Base-by-base conservation (phyloP, 2,888 invertebrate genomes). In the Eupithecia centaureata region DNA sequence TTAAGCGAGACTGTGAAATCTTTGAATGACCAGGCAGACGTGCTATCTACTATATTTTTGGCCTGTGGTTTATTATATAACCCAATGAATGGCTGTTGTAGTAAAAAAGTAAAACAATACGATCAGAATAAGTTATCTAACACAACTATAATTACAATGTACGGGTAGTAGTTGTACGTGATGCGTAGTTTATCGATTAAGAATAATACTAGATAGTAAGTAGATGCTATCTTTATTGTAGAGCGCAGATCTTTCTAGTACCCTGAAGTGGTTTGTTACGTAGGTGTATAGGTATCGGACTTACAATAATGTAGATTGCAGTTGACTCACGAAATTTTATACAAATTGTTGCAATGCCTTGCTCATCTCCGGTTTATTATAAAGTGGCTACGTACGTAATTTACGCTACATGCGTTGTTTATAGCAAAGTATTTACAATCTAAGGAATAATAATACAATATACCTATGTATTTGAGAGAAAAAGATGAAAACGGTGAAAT, bases 281-380 rank as follows among this genome's bases (percentile, higher is more conserved):
- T 56, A 56, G 28, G 28, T 54, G 15, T n/a, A n/a, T n/a, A n/a
- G n/a, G 8, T 54, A 30, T 8, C 15, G 25, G 30, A 56, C n/a
- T 13, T 10, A 22, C 47, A 52, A n/a, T 52, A 54, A 3, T 28
- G 28, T 30, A n/a, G n/a, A 30, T 47, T 22, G 47, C 47, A 47
- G 47, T 22, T 56, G 54, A 56, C n/a, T 56, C 54, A 56, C 54
- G 54, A 28, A 56, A 30, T 56, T 15, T 28, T 15, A 56, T 28
- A 56, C 30, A 56, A 28, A 56, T 30, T 28, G 54, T 56, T 27
- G 30, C 7, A n/a, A n/a, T n/a, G 28, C n/a, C 12, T 52, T 27
- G 27, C 18, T 15, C 38, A 42, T 42, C 38, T 42, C 42, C 18
- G 22, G 22, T 22, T 47, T 22, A 10, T 47, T 22, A 47, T 22